Evolutionary conservation across 2,888 invertebrate genomes (phyloP), one percentile per base, ranked within the genome.

Genomic region (Coelopa pilipes): DNA sequence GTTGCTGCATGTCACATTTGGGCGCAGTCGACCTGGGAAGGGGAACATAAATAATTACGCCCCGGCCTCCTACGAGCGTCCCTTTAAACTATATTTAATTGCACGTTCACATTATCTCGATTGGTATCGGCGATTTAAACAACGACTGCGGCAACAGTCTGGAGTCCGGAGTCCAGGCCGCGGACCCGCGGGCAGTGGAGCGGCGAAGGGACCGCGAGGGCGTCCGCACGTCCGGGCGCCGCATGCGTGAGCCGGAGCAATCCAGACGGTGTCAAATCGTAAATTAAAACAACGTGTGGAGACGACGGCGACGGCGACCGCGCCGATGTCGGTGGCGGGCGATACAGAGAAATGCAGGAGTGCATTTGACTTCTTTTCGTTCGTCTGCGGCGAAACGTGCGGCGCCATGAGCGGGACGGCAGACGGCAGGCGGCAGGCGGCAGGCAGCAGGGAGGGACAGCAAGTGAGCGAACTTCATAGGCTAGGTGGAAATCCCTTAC

Each of bases 231-330:
- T 45, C 46, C 45, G 57, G 50, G 49, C 46, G 13, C 24, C 13
- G 21, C 21, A 66, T 70, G 70, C 70, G 70, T 70, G 70, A 50
- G 62, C 17, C 55, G 50, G 59, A 60, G 53, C 66, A 69, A 75
- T 75, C 66, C 72, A 70, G 73, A 70, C 60, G 65, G 72, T 75
- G 75, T 75, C 75, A 75, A 73, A 72, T 59, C 60, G 67, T 67
- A 71, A 74, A 49, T 63, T 72, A 62, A 62, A 72, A 68, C 47
- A 60, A 69, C 34, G 34, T 34, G 7, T 34, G 34, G 34, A 34
- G 34, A 34, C 34, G 34, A 34, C 34, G 34, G 2, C 34, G 34
- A 2, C 34, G 34, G 7, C 34, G 4, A 34, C 34, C 4, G 2
- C 34, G 34, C 2, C 7, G 34, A 4, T 7, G 34, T 34, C 34